Conservation (phyloP, 2,888 invertebrate species). For the Trilocha varians region DNA sequence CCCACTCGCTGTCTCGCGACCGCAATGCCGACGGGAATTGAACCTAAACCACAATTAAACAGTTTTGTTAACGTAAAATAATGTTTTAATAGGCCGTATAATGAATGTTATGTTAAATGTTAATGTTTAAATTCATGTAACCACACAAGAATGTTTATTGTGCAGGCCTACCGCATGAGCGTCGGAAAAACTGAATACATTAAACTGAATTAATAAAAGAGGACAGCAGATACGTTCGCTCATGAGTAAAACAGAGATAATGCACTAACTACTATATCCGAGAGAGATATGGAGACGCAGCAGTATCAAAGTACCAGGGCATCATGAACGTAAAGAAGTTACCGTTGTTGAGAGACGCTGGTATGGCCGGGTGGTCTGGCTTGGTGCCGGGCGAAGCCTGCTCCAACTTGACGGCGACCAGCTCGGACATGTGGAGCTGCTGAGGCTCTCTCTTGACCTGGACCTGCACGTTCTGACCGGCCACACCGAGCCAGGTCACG, state of each 20-base stretch:
- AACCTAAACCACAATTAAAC: constrained; percentile 39
- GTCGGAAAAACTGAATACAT: neutral
- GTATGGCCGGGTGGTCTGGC: constrained; percentile 60
- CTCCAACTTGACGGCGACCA: constrained; percentile 77
- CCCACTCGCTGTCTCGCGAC: constrained; percentile 85
- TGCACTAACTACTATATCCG: neutral
- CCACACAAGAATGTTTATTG: neutral
- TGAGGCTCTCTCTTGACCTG: constrained; percentile 79
- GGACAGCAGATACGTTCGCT: neutral
- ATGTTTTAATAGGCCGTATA: too few relatives aligned
- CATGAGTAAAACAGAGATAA: neutral
- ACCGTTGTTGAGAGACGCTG: constrained; percentile 63
- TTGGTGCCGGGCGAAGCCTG: constrained; percentile 77
- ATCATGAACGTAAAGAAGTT: constrained; percentile 15
- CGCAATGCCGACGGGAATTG: constrained; percentile 88
- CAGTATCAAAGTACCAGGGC: constrained; percentile 24
- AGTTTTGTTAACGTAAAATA: too few relatives aligned
- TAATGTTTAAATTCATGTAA: neutral
- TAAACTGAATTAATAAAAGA: neutral
- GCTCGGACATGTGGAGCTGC: constrained; percentile 71
- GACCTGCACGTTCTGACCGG: constrained; percentile 64
- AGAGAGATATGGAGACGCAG: constrained; percentile 2
- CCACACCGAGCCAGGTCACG: constrained; percentile 74
- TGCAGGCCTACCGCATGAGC: neutral
- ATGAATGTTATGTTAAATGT: too few relatives aligned